Percentiles rank a stretch among this genome's conserved stretches.
These are phyloP conservation scores for Corbicula japonica DNA, from an alignment of 2,888 invertebrate genomes.

Conservation along the genomic window DNA sequence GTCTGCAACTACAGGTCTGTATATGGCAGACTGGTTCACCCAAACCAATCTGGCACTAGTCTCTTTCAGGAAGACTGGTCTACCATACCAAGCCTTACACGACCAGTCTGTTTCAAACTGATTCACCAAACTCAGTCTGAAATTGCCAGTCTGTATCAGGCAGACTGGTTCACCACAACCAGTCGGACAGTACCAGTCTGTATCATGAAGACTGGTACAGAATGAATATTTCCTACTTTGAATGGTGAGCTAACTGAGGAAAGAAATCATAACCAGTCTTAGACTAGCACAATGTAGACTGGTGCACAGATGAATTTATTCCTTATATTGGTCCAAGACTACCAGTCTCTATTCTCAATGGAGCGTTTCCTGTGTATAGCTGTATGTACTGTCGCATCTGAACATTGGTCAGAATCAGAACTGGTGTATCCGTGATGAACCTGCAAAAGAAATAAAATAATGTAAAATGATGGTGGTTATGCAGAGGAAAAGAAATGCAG, in stretches of 20 bases:
- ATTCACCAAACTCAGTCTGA: no score
- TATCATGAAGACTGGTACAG: not conserved
- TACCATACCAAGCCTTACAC: no score
- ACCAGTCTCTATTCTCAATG: conserved; percentile 69
- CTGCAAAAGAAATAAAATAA: conserved; percentile 71
- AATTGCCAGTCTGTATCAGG: not conserved
- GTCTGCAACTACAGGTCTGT: conserved; percentile 7
- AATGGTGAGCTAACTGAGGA: not conserved
- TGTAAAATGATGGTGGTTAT: no score
- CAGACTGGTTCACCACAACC: conserved; percentile 6
- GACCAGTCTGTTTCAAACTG: not conserved
- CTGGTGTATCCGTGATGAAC: conserved; percentile 76
- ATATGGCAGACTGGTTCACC: not conserved
- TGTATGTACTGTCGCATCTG: conserved; percentile 80
- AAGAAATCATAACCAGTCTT: not conserved
- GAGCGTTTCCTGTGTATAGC: conserved; percentile 77
- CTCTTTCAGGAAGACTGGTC: conserved; percentile 1
- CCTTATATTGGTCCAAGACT: not conserved
- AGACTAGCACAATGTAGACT: not conserved
- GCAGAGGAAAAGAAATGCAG: no score
- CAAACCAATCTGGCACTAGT: no score
- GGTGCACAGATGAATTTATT: not conserved
- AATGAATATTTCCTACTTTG: not conserved
- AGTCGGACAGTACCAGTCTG: not conserved
- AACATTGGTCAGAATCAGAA: conserved; percentile 82